Evolutionary conservation across 2,888 invertebrate genomes (phyloP).

Genomic region (Norana najaformis): DNA sequence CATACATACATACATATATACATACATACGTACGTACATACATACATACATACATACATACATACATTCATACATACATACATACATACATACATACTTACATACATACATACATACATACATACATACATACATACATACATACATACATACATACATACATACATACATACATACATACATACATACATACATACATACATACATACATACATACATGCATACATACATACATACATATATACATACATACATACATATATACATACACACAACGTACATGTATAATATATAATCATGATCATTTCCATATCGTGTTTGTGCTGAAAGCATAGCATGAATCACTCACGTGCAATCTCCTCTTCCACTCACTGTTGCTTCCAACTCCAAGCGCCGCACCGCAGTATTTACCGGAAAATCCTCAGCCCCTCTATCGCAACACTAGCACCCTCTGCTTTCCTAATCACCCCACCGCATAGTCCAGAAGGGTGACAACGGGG

Average conservation of each 20-base stretch:
- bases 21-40: neutral
- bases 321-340: neutral
- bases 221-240: too few relatives aligned
- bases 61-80: conserved; percentile 21
- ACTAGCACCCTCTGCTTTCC: neutral
- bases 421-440: neutral
- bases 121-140: neutral
- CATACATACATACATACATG: neutral
- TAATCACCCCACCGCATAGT: neutral
- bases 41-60: neutral
- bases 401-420: neutral
- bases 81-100: conserved; percentile 24
- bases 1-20: neutral
- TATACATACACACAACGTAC: neutral
- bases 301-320: neutral
- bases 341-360: neutral
- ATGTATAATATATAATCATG: neutral
- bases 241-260: too few relatives aligned
- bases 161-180: neutral
- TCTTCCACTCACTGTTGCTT: neutral
- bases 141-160: too few relatives aligned
- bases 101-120: conserved; percentile 21
- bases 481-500: neutral
- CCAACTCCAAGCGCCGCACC: neutral
- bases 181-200: neutral